These are phyloP conservation scores for Lasioglossum morio DNA, from an alignment of 2,888 invertebrate genomes.

Conservation along the genomic window DNA sequence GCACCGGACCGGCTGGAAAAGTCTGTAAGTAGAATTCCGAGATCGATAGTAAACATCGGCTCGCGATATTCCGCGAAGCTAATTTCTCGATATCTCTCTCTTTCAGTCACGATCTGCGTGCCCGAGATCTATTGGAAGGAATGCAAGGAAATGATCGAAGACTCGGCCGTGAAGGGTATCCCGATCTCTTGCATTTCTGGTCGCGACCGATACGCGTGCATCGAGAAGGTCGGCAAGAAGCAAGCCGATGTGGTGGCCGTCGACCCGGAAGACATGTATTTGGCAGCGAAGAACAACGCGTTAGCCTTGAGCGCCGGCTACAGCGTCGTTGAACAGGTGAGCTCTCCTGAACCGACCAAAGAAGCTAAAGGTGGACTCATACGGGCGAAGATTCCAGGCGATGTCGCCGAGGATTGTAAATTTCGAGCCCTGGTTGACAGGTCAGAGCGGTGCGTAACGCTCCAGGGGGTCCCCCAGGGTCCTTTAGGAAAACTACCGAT, in stretches of 20 bases:
- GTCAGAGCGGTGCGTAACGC: no score
- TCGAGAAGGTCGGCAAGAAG: slow-evolving; percentile 90
- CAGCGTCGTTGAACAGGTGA: slow-evolving; percentile 79
- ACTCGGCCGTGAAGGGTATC: slow-evolving; percentile 87
- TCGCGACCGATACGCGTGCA: slow-evolving; percentile 92
- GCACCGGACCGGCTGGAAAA: neutral
- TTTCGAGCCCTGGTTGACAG: no score
- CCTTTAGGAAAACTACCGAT: no score
- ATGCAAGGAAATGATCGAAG: slow-evolving; percentile 89
- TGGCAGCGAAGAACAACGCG: slow-evolving; percentile 87
- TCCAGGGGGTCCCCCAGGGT: no score
- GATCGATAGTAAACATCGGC: neutral
- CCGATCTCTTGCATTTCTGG: slow-evolving; percentile 89
- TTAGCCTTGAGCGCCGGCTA: slow-evolving; percentile 75
- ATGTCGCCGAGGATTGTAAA: no score
- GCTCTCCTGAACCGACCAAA: neutral
- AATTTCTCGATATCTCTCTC: neutral
- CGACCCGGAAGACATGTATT: slow-evolving; percentile 95
- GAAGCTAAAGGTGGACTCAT: no score
- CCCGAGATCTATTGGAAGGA: slow-evolving; percentile 88
- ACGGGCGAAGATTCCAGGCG: no score
- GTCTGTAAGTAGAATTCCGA: neutral
- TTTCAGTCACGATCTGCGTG: slow-evolving; percentile 90
- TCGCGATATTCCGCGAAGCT: neutral
- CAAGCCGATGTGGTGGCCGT: slow-evolving; percentile 93